phyloP scores from a whole-genome alignment of 2,797 vertebrate genomes.

The Sebastiscus tertius region DNA sequence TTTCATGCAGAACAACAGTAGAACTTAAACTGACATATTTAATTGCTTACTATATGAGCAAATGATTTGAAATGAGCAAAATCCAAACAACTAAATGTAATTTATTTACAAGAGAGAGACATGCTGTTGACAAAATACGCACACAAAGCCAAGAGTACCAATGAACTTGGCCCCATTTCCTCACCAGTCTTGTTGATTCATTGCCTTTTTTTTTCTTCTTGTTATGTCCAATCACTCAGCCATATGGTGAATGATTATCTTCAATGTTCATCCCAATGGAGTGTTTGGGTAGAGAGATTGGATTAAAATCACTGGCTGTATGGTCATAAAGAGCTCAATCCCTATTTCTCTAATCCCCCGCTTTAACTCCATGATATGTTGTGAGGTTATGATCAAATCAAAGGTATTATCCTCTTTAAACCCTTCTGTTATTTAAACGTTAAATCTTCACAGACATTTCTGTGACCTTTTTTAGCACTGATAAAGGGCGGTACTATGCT shows the following conservation, averaged over 20 bases:
- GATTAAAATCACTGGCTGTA: constrained; percentile 69
- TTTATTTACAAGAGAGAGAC: not conserved
- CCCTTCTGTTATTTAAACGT: constrained; percentile 52
- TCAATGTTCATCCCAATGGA: constrained; percentile 20
- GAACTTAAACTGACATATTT: not conserved
- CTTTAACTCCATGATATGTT: constrained; percentile 62
- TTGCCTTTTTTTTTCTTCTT: constrained; percentile 17
- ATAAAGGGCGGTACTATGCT: not conserved
- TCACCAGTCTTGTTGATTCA: constrained; percentile 8
- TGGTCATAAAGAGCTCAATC: constrained; percentile 61
- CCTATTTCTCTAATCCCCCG: constrained; percentile 62
- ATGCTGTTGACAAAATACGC: constrained; percentile 5
- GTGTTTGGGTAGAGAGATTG: constrained; percentile 54
- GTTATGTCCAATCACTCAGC: constrained; percentile 29
- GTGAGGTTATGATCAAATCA: constrained; percentile 68
- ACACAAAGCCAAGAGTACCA: not conserved
- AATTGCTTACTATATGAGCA: not conserved
- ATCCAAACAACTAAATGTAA: not conserved
- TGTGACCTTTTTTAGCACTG: not conserved
- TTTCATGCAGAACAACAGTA: not conserved
- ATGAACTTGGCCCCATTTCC: constrained; percentile 18
- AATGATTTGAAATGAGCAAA: not conserved
- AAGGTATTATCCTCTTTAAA: constrained; percentile 57
- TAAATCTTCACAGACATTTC: not conserved
- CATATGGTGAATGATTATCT: constrained; percentile 52